Conservation (phyloP, 2,888 invertebrate genomes). For the Chironomus riparius region DNA sequence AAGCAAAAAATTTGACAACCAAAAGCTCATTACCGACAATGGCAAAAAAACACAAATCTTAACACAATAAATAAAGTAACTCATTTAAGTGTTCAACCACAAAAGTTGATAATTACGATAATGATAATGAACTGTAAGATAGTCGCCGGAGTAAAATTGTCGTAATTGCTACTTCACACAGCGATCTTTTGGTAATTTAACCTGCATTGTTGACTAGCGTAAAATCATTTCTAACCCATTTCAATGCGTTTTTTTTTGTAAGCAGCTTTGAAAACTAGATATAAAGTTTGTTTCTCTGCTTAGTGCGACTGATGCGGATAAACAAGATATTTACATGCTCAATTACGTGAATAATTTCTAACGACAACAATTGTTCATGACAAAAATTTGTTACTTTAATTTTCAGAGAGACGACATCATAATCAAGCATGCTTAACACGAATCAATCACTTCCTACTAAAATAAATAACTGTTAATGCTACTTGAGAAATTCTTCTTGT, state of each 20-base stretch:
- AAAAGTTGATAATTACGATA: no score
- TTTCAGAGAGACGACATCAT: not conserved
- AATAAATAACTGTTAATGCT: not conserved
- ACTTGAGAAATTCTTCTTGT: not conserved
- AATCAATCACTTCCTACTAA: no score
- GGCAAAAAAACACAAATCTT: no score
- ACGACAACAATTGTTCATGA: not conserved
- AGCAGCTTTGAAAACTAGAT: not conserved
- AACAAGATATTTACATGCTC: not conserved
- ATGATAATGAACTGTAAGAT: no score
- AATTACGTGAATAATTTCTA: not conserved
- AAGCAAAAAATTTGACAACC: no score
- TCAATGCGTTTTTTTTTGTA: slow-evolving; percentile 2
- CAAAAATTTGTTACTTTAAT: not conserved
- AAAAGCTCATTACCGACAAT: no score
- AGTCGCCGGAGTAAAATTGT: no score
- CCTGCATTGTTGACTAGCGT: not conserved
- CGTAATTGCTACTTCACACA: no score
- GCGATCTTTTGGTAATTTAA: no score
- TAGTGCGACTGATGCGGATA: not conserved
- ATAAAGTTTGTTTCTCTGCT: not conserved
- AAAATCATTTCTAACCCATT: not conserved
- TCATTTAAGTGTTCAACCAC: no score
- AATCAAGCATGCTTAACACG: no score
- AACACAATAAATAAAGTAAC: no score